Base-by-base conservation (phyloP, 2,888 invertebrate genomes). In the Tenthredo mesomela region DNA sequence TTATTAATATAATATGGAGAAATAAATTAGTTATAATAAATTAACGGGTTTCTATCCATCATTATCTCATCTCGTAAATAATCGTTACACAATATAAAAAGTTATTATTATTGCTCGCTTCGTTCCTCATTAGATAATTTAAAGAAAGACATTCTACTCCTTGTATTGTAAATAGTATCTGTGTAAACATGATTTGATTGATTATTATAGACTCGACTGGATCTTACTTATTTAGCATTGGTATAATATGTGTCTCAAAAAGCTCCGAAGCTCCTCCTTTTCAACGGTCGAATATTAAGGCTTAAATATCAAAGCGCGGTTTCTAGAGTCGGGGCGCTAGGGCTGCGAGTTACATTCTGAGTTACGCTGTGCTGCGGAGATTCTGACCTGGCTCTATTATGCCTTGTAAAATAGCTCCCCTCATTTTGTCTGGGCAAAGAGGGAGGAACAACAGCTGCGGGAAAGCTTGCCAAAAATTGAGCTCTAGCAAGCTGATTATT, bases 321-420 rank as follows among this genome's bases (percentile, higher is more conserved):
- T 86, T 93, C 93, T 67, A 93, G 87, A 25, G 93, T 89, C 1
- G 93, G 93, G 0, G 92, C 93, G 86, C 92, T 93, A 5, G 93
- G 92, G 84, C 92, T 92, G 43, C 93, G 91, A n/a, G 91, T 85
- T 1, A 93, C 92, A 65, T 90, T 89, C 50, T 90, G 90, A 1
- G 88, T 89, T 4, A 87, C 77, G 0, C 87, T 78, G 50, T 92
- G 91, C 47, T 91, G 91, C 1, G 93, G 93, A 3, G 93, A 93
- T 86, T 92, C 93, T 0, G 93, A 93, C 84, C 93, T 89, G 40
- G 93, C 92, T 73, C 92, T 87, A 83, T 92, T 92, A 50, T 91
- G 89, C 84, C 90, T 91, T 33, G 88, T 88, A 47, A 89, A 88
- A 82, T 90, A 90, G 58, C 87, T 88, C 87, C 86, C 87, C 71